Conservation (phyloP, 2,797 vertebrate species). For the Manis pentadactyla region DNA sequence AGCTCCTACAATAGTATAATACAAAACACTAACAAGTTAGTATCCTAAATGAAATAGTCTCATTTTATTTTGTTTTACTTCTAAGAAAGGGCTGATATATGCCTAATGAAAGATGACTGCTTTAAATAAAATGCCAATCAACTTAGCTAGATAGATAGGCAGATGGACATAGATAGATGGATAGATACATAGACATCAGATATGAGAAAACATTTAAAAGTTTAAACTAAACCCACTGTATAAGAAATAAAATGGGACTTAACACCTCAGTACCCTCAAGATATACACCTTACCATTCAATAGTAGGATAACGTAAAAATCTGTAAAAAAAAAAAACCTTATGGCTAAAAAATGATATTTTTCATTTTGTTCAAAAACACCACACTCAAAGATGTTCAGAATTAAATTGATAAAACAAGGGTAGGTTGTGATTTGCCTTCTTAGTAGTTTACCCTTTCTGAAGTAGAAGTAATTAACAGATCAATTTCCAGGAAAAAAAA, state of each 20-base stretch:
- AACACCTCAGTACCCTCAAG: not conserved
- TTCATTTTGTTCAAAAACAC: conserved; percentile 10
- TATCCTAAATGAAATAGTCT: not conserved
- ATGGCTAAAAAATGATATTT: not conserved
- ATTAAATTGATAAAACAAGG: conserved; percentile 33
- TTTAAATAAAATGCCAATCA: conserved; percentile 22
- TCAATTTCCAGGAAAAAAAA: not conserved
- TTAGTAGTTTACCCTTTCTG: not conserved
- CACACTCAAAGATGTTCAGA: not conserved
- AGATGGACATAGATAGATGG: not conserved
- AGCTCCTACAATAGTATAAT: not conserved
- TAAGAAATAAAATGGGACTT: not conserved
- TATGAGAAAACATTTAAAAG: not conserved
- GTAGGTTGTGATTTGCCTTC: not conserved
- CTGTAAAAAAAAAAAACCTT: not conserved
- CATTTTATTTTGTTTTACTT: not conserved
- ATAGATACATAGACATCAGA: not conserved
- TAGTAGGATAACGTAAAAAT: not conserved
- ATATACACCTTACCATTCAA: not conserved
- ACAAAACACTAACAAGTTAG: not conserved
- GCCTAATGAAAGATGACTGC: not conserved
- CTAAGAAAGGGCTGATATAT: not conserved
- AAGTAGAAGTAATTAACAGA: not conserved
- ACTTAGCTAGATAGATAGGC: not conserved
- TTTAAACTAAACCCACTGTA: not conserved